phyloP scores from a whole-genome alignment of 2,888 invertebrate genomes.

The Seira ritae region DNA sequence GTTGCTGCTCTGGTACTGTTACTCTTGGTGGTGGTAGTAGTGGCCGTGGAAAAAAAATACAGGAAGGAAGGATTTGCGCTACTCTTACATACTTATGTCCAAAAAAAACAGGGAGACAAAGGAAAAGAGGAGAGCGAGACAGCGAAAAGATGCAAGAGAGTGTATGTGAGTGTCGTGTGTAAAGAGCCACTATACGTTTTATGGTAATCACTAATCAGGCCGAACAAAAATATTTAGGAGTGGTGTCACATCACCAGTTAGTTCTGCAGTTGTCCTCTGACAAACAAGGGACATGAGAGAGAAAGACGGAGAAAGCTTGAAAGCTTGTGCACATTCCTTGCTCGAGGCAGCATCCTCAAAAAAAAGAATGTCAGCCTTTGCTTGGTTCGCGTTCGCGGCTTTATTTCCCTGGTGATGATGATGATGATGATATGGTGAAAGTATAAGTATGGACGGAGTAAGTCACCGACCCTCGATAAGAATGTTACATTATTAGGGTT shows the following conservation, averaged over 20 bases:
- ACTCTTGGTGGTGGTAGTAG: too few species aligned
- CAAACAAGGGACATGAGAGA: slow-evolving; percentile 57
- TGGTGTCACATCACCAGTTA: slow-evolving; percentile 61
- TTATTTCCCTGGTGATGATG: slow-evolving; percentile 64
- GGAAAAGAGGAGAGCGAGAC: background rate
- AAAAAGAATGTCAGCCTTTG: slow-evolving; percentile 35
- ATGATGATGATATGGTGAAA: slow-evolving; percentile 60
- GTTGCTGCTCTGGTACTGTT: too few species aligned
- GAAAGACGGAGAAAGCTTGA: too few species aligned
- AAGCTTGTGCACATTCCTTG: slow-evolving; percentile 53
- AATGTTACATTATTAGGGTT: slow-evolving; percentile 27
- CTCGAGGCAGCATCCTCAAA: slow-evolving; percentile 39
- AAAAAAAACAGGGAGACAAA: background rate
- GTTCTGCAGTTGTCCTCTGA: slow-evolving; percentile 60
- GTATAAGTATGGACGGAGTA: slow-evolving; percentile 30
- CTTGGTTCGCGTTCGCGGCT: slow-evolving; percentile 47
- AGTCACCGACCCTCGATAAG: slow-evolving; percentile 41
- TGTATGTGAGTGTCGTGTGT: background rate
- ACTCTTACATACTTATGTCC: slow-evolving; percentile 9
- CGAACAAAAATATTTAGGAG: slow-evolving; percentile 56
- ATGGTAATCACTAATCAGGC: slow-evolving; percentile 66
- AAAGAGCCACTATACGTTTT: slow-evolving; percentile 53
- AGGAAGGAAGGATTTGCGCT: slow-evolving; percentile 18
- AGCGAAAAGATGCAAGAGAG: background rate
- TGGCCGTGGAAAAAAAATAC: background rate